A percentile compares a stretch with the other conserved stretches of the same genome.
Evolutionary conservation across 1,140 invertebrate genomes (phyloP).

Genomic region (Bemisia tabaci): DNA sequence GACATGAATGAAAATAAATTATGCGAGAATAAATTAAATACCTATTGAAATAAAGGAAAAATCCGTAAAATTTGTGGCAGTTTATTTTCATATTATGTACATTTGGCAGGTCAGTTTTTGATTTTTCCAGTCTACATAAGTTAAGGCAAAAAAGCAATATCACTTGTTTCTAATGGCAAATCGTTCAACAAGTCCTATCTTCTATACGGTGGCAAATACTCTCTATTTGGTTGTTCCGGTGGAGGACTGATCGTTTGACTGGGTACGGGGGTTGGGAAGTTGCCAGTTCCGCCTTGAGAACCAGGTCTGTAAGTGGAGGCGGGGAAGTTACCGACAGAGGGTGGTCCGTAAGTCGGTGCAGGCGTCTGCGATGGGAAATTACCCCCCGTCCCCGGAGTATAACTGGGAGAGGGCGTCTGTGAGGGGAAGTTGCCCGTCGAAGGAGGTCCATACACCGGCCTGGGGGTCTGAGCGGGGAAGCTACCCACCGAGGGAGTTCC

Average conservation of each 20-base stretch:
- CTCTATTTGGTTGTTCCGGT: slow-evolving; percentile 17
- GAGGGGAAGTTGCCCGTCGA: slow-evolving; percentile 6
- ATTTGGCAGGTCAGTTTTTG: too few species aligned
- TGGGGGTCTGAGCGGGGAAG: slow-evolving; percentile 4
- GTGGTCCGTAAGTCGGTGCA: slow-evolving; percentile 5
- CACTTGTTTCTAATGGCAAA: too few species aligned
- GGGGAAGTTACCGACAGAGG: background rate
- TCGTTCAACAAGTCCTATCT: too few species aligned
- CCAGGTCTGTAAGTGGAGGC: slow-evolving; percentile 5
- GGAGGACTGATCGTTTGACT: slow-evolving; percentile 9
- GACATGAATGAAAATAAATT: too few species aligned
- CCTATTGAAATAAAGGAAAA: too few species aligned
- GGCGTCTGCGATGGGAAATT: slow-evolving; percentile 4
- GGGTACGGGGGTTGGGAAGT: slow-evolving; percentile 4
- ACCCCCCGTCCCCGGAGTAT: background rate
- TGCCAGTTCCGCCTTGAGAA: slow-evolving; percentile 14
- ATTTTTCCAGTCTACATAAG: too few species aligned
- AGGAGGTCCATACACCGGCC: slow-evolving; percentile 3
- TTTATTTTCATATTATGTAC: too few species aligned
- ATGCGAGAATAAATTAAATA: too few species aligned
- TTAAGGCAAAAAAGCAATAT: too few species aligned
- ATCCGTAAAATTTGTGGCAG: too few species aligned
- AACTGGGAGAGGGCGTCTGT: slow-evolving; percentile 14
- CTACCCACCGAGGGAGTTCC: background rate
- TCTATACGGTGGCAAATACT: slow-evolving; percentile 22